phyloP scores from a whole-genome alignment of 1,140 invertebrate genomes.

The Marisa cornuarietis region DNA sequence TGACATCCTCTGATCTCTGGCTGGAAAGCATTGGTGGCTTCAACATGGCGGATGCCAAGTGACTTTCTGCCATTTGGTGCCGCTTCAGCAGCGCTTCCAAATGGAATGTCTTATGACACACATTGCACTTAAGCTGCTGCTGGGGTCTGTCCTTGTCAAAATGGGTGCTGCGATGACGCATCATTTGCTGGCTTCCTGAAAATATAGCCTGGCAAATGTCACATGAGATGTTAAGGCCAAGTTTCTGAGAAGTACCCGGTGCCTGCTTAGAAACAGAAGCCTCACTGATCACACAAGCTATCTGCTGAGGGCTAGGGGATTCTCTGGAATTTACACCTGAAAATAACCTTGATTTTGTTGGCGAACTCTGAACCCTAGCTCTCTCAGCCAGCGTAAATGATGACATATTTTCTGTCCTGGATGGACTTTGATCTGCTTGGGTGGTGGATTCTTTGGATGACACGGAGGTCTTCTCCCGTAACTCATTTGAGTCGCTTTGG shows the following conservation, averaged over 20 bases:
- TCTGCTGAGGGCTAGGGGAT: conserved; percentile 1
- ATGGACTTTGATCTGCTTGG: not conserved
- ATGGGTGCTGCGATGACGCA: conserved; percentile 94
- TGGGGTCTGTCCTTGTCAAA: conserved; percentile 89
- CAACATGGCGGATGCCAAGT: not conserved
- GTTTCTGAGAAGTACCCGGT: not conserved
- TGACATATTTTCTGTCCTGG: not conserved
- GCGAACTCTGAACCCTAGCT: not conserved
- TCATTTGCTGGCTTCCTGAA: conserved; percentile 86
- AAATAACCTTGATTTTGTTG: not conserved
- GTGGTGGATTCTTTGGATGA: too few species aligned
- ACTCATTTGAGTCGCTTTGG: too few species aligned
- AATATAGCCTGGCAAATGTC: conserved; percentile 91
- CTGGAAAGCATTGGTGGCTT: not conserved
- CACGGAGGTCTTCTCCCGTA: too few species aligned
- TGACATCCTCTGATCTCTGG: not conserved
- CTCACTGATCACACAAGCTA: not conserved
- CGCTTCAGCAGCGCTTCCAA: conserved; percentile 20
- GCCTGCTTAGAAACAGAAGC: not conserved
- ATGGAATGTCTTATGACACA: conserved; percentile 29
- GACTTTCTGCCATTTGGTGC: conserved; percentile 18
- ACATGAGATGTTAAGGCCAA: conserved; percentile 72
- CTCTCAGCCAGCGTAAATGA: not conserved
- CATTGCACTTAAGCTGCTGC: conserved; percentile 62
- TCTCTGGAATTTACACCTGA: not conserved